Evolutionary conservation across 2,888 invertebrate species (phyloP), one percentile per base, ranked within the genome.

Genomic region (Drosophila pegasa): DNA sequence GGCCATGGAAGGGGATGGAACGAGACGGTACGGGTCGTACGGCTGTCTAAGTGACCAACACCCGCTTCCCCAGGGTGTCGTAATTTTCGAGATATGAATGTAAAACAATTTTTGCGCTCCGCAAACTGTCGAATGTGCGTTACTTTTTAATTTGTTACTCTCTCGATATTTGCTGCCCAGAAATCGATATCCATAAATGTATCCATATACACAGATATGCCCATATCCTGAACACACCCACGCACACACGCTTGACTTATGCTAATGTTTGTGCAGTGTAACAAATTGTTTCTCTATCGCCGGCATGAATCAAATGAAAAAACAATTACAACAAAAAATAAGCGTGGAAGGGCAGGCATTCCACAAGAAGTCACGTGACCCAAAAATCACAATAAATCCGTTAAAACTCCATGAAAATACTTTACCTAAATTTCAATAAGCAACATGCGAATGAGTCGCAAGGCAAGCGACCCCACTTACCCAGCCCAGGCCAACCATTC

Each of bases 41-140:
- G 35, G 50, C 33, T 35, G 70, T 35, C 68, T 57, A 71, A 84
- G 80, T 87, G 88, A 85, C 88, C 84, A 81, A 72, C 69, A 71
- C 65, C 72, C 68, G 69, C 74, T 79, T 91, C 92, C 91, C 92
- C 64, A 50, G 92, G 90, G 92, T 91, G 87, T 89, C 91, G 91
- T 92, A 90, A 89, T 85, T 89, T 89, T 88, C 90, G 89, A 91
- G 91, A 91, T 92, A 92, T 92, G 92, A 92, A 92, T 91, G 91
- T 90, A 89, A 90, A 91, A 91, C 91, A 90, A 89, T 91, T 91
- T 89, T 66, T 73, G 50, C 65, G 41, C 71, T 68, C 73, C 47
- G 60, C 33, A 72, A 75, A 81, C 75, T 75, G 85, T 81, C 85
- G 77, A 84, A 60, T 73, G 65, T 68, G 68, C 58, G 68, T 71